Evolutionary conservation across 2,113 vertebrate genomes (phyloP).

Genomic region (Castor canadensis): DNA sequence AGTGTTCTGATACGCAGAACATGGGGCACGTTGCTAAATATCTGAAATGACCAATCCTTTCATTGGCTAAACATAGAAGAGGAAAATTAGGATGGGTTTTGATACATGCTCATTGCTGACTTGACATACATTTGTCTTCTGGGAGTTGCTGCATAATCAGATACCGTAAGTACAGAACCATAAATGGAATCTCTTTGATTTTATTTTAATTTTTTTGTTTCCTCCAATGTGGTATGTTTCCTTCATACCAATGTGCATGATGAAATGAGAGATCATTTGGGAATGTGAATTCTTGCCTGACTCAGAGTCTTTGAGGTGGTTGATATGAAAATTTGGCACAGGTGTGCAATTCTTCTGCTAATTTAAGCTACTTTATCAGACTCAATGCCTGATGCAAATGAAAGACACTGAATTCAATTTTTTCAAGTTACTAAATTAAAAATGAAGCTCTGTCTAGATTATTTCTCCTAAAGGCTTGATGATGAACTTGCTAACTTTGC

Average conservation of each 20-base stretch:
- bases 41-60: background rate
- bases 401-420: conserved; percentile 61
- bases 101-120: conserved; percentile 55
- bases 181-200: conserved; percentile 49
- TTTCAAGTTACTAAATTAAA: conserved; percentile 49
- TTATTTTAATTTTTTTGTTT: conserved; percentile 54
- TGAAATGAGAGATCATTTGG: conserved; percentile 61
- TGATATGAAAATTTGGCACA: conserved; percentile 75
- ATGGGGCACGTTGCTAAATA: background rate
- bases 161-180: background rate
- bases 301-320: conserved; percentile 56
- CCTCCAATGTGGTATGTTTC: conserved; percentile 28
- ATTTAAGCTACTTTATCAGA: conserved; percentile 75
- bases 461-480: conserved; percentile 31
- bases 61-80: background rate
- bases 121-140: conserved; percentile 41
- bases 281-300: conserved; percentile 74
- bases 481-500: too few relatives aligned
- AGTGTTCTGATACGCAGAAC: background rate
- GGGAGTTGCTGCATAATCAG: conserved; percentile 48
- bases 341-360: conserved; percentile 79
- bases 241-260: conserved; percentile 50
- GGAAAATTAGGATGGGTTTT: conserved; percentile 41
- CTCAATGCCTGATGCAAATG: conserved; percentile 69
- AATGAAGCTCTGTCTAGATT: conserved; percentile 32